Conservation (phyloP, 2,888 invertebrate genomes). For the Lissocephala sabroskyi region DNA sequence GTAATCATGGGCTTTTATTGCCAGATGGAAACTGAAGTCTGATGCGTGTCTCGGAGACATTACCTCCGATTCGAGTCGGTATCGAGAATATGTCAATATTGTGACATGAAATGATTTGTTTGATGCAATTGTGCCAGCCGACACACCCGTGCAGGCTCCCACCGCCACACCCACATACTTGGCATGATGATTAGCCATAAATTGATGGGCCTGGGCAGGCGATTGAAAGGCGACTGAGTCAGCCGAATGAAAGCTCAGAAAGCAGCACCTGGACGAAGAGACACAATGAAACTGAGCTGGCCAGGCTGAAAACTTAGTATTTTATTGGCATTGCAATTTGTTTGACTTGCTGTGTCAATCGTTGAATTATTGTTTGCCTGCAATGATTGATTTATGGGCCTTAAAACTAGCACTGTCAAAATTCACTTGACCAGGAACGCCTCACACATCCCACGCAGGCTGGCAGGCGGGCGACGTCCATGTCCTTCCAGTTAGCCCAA, state of each 20-base stretch:
- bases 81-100: conserved; percentile 51
- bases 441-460: too few relatives aligned
- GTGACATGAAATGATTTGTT: conserved; percentile 56
- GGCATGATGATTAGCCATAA: conserved; percentile 63
- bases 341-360: too few relatives aligned
- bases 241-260: conserved; percentile 42
- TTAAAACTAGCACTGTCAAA: too few relatives aligned
- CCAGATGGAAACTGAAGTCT: too few relatives aligned
- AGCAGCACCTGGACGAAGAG: conserved; percentile 27
- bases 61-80: conserved; percentile 3
- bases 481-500: too few relatives aligned
- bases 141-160: conserved; percentile 1
- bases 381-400: conserved; percentile 47
- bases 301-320: not conserved
- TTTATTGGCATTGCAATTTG: too few relatives aligned
- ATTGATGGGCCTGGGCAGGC: conserved; percentile 33
- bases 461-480: too few relatives aligned
- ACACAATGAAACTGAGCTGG: not conserved
- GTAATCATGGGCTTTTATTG: too few relatives aligned
- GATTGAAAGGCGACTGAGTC: conserved; percentile 41
- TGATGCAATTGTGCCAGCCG: conserved; percentile 16
- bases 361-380: conserved; percentile 47
- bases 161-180: conserved; percentile 27
- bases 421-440: too few relatives aligned
- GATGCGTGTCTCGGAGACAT: not conserved